Evolutionary conservation across 2,888 invertebrate genomes (phyloP), one percentile per base, ranked within the genome.

Genomic region (Camponotus fellah): DNA sequence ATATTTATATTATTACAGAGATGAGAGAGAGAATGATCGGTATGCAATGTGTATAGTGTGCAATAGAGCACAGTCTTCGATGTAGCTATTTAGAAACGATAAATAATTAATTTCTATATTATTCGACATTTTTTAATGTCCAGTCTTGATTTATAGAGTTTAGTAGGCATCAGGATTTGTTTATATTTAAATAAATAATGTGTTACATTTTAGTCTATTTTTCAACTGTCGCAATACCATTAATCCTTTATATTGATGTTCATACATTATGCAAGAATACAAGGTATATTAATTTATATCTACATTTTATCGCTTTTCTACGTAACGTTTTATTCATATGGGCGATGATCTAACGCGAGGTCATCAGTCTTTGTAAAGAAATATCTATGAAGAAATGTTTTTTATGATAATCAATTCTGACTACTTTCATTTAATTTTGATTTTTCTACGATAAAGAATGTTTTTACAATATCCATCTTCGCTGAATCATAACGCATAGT

Each of bases 211-310:
- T 84, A 80, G 72, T 84, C 82, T 82, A 79, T 84, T 12, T 85
- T 79, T 60, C 74, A 84, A 60, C 74, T 83, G 12, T 43, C 43
- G 82, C 66, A 83, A 60, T 83, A 64, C 84, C 84, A 84, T 85
- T 84, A 76, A 68, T 83, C 79, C 71, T 82, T 79, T 85, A 86
- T 81, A 58, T 89, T 85, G 84, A 87, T 79, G 84, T 85, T 80
- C 75, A 68, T 84, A 84, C 66, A 86, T 85, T 84, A 84, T 83
- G 46, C 66, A 77, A 75, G 76, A 82, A 84, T 87, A 91, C 82
- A 86, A 87, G 85, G 83, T 86, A 87, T 77, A 89, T 85, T 89
- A 90, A 85, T 79, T 85, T 89, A 90, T 68, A 87, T 64, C 60
- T 83, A 72, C 60, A 65, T 82, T 53, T 66, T 56, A 56, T 53